phyloP scores from a whole-genome alignment of 2,888 invertebrate species.

The Drosophila koepferae region DNA sequence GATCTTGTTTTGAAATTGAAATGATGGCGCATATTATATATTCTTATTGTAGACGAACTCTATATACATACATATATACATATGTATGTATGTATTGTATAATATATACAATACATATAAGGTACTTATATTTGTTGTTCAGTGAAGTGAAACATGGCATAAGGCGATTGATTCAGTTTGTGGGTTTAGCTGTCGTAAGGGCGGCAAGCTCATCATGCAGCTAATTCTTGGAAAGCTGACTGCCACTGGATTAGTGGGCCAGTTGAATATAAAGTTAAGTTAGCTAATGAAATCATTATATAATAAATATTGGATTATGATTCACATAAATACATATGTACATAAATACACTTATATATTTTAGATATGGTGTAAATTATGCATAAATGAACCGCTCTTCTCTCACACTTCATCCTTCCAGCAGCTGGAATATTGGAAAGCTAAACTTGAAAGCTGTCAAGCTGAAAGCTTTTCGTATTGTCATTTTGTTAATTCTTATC shows the following conservation, averaged over 20 bases:
- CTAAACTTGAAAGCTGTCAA: background rate
- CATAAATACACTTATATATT: background rate
- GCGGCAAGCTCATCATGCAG: conserved; percentile 1
- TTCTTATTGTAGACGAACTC: conserved; percentile 40
- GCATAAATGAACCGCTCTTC: no score
- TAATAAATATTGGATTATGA: background rate
- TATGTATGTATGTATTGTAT: background rate
- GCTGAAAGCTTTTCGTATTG: background rate
- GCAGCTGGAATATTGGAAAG: background rate
- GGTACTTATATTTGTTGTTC: conserved; percentile 49
- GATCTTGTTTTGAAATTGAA: conserved; percentile 66
- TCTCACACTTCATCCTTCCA: background rate
- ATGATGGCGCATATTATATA: conserved; percentile 50
- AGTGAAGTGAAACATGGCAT: conserved; percentile 49
- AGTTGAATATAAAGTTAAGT: background rate
- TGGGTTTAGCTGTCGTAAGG: conserved; percentile 21
- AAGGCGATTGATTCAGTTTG: conserved; percentile 42
- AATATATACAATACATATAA: conserved; percentile 7
- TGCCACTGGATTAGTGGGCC: conserved; percentile 4
- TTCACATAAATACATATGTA: background rate
- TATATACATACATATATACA: background rate
- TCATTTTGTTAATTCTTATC: conserved; percentile 19
- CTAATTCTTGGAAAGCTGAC: conserved; percentile 13
- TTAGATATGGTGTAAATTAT: background rate
- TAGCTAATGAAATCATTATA: background rate